Evolutionary conservation across 2,113 vertebrate species (phyloP).

Genomic region (Xyrauchen texanus): DNA sequence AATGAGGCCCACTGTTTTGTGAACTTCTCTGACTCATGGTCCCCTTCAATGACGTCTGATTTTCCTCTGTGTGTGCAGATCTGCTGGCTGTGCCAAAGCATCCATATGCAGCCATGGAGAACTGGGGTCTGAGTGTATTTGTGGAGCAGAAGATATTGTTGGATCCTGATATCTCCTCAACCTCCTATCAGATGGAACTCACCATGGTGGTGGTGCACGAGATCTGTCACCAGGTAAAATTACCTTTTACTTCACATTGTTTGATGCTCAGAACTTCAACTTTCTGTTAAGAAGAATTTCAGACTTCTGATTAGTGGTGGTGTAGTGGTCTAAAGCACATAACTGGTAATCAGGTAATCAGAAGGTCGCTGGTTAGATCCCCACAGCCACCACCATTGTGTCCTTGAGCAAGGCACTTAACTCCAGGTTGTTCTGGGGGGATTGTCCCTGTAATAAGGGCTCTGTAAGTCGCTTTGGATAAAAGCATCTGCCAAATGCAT

Average conservation of each 20-base stretch:
- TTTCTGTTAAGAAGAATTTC: too few relatives aligned
- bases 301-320: too few relatives aligned
- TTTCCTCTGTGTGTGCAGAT: constrained; percentile 69
- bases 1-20: too few relatives aligned
- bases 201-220: constrained; percentile 75
- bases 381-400: too few relatives aligned
- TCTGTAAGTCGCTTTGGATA: too few relatives aligned
- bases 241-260: not conserved
- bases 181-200: constrained; percentile 88
- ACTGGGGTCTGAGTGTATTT: constrained; percentile 90
- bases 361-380: too few relatives aligned
- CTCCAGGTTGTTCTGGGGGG: too few relatives aligned
- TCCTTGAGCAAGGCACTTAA: too few relatives aligned
- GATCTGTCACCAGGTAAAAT: constrained; percentile 79
- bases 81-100: constrained; percentile 90
- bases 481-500: too few relatives aligned
- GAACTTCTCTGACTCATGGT: not conserved
- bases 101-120: constrained; percentile 90
- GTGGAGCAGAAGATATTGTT: constrained; percentile 89
- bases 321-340: too few relatives aligned
- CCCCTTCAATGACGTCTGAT: not conserved
- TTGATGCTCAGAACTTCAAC: constrained; percentile 2
- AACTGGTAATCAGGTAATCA: too few relatives aligned
- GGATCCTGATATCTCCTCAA: constrained; percentile 86
- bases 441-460: too few relatives aligned